Evolutionary conservation across 1,140 invertebrate genomes (phyloP), one percentile per base, ranked within the genome.

Genomic region (Papilio xuthus): DNA sequence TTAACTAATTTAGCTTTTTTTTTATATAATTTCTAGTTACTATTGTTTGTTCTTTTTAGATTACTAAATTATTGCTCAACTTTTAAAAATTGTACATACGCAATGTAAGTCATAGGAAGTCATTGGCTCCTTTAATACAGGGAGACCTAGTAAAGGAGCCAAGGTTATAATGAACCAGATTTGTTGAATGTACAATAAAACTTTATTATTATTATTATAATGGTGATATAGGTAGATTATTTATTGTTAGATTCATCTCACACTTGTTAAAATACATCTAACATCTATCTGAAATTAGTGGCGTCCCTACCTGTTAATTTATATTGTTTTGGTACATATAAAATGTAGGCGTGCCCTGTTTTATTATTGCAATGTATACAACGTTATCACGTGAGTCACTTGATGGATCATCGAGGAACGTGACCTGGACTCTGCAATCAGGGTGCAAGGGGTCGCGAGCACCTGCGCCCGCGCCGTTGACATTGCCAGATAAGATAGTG

Each of bases 401-500:
- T 82, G 74, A 79, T 60, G 56, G 78, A 78, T 78, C 41, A 70
- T n/a, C 80, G 78, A 79, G 80, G 60, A 67, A 72, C 41, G 70
- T 77, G 47, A 47, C 78, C 69, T 79, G 81, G 79, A 81, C 82
- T 83, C 83, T 79, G 79, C 80, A 85, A 83, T 81, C 78, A 82
- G 86, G 89, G 89, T 91, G 84, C 86, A 89, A 67, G 84, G 87
- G 90, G 90, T 92, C 90, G 86, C 79, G 69, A 77, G 83, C 91
- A 90, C 90, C 90, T 92, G 92, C 91, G 90, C 88, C 85, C 87
- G 90, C 91, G 90, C 86, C 86, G 81, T 80, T 92, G 89, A 93
- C 92, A 90, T 92, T 93, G 91, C 83, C 82, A 91, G 92, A 93
- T 93, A 93, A 93, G 92, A 93, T 92, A 93, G 83, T 87, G 88